Conservation (phyloP, 2,113 vertebrate species). For the Cephalopholis sonnerati region DNA sequence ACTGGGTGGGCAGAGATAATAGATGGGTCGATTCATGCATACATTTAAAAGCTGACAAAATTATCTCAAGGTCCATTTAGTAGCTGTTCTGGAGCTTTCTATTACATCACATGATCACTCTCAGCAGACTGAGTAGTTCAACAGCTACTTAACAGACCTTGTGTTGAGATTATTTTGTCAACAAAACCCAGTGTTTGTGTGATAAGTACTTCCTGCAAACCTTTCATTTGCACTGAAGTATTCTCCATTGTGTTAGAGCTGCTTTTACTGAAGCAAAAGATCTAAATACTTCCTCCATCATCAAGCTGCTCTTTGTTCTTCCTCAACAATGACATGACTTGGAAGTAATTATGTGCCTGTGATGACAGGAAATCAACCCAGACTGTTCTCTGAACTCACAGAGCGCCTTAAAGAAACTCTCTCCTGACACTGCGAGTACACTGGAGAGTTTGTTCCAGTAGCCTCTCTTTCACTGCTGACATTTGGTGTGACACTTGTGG, state of each 20-base stretch:
- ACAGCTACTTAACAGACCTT: background rate
- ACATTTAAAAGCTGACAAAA: background rate
- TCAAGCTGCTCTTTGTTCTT: constrained; percentile 6
- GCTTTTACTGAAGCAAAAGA: background rate
- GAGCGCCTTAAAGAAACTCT: constrained; percentile 37
- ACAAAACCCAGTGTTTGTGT: background rate
- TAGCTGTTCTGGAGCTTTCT: too few relatives aligned
- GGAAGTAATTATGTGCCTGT: constrained; percentile 43
- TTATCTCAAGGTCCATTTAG: too few relatives aligned
- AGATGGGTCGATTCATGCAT: too few relatives aligned
- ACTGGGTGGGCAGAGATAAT: too few relatives aligned
- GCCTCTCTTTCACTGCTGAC: constrained; percentile 60
- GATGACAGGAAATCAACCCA: constrained; percentile 63
- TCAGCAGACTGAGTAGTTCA: background rate
- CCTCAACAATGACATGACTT: constrained; percentile 21
- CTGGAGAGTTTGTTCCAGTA: constrained; percentile 53
- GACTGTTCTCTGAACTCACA: constrained; percentile 53
- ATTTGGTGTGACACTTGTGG: constrained; percentile 54
- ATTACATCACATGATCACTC: background rate
- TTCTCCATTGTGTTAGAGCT: background rate
- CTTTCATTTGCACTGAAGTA: background rate
- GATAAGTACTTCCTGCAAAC: background rate
- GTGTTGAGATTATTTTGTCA: background rate
- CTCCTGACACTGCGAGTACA: constrained; percentile 38
- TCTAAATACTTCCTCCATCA: background rate